phyloP scores from a whole-genome alignment of 2,113 vertebrate species.

The Anarhynchus alexandrinus region DNA sequence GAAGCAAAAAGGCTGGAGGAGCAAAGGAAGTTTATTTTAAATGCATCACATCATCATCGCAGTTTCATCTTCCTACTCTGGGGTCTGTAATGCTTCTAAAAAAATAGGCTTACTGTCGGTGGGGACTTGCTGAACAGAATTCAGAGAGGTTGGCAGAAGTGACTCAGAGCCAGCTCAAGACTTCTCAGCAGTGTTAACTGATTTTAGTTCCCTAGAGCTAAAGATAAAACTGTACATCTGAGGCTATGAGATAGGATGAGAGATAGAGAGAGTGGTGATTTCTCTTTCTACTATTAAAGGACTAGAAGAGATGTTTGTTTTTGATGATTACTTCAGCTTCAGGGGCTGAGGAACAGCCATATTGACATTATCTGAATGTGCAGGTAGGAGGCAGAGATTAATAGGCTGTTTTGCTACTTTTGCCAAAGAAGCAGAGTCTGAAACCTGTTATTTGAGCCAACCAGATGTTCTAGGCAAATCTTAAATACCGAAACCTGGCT shows the following conservation, averaged over 20 bases:
- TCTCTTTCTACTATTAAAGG: background rate
- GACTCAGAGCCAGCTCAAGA: conserved; percentile 33
- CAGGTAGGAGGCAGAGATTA: background rate
- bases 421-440: background rate
- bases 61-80: conserved; percentile 44
- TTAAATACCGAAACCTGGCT: background rate
- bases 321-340: background rate
- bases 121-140: conserved; percentile 14
- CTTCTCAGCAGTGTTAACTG: conserved; percentile 21
- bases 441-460: background rate
- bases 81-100: conserved; percentile 25
- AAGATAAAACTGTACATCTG: conserved; percentile 28
- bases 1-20: background rate
- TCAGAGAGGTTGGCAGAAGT: conserved; percentile 36
- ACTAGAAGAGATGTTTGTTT: background rate
- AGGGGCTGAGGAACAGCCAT: background rate
- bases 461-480: background rate
- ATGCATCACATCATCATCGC: background rate
- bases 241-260: background rate
- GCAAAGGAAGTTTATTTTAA: conserved; percentile 45
- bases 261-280: background rate
- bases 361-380: background rate
- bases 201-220: conserved; percentile 28
- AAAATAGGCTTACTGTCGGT: conserved; percentile 1
- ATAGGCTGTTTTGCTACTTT: background rate